Conservation (phyloP, 2,113 vertebrate genomes). For the Protobothrops flavoviridis region DNA sequence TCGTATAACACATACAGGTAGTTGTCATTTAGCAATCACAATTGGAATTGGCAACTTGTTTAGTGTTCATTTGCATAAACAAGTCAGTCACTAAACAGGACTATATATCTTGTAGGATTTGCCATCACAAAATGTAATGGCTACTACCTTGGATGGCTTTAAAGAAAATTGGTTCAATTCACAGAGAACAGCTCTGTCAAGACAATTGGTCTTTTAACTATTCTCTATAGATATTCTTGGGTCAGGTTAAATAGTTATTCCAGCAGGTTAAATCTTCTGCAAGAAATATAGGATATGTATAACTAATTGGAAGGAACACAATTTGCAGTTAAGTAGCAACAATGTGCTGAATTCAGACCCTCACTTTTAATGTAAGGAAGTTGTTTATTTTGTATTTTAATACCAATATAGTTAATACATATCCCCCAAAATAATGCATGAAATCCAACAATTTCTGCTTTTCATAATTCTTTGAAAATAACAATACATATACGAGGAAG, state of each 20-base stretch:
- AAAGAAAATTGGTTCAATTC: neutral
- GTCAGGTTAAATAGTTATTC: neutral
- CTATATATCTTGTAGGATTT: neutral
- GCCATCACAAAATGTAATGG: neutral
- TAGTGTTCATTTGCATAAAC: neutral
- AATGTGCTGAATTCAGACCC: neutral
- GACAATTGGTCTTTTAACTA: neutral
- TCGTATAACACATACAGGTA: neutral
- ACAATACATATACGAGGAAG: neutral
- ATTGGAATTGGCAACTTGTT: neutral
- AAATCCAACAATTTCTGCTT: neutral
- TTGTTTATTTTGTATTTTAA: neutral
- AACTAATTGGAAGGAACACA: neutral
- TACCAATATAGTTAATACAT: neutral
- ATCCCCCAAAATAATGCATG: neutral
- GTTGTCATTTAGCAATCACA: neutral
- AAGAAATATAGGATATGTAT: neutral
- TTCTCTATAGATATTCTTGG: neutral
- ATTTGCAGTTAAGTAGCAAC: neutral
- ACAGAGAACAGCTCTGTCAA: neutral
- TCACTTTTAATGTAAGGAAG: neutral
- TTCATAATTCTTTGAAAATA: neutral
- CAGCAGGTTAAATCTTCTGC: neutral
- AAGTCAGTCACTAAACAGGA: neutral
- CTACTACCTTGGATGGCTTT: neutral